Conservation (phyloP, 2,797 vertebrate genomes). For the Brachyrhaphis roseni region DNA sequence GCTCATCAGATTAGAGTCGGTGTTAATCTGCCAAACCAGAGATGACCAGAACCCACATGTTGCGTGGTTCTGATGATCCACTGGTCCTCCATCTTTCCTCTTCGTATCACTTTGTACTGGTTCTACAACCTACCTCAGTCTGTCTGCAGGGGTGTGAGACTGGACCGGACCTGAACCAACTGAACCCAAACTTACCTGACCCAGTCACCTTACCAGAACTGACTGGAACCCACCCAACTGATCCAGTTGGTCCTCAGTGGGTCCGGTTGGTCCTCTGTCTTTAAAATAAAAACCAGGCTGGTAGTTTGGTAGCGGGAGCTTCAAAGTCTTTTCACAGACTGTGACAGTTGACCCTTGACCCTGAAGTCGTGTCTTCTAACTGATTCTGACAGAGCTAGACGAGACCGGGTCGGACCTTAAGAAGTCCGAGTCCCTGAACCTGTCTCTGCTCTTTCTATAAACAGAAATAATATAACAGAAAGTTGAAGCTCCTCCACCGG, state of each 20-base stretch:
- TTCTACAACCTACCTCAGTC: not conserved
- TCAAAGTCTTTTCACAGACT: not conserved
- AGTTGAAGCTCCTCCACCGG: not conserved
- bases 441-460: too few species aligned
- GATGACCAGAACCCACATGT: not conserved
- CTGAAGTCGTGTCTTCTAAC: not conserved
- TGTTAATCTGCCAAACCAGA: slow-evolving; percentile 31
- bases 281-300: not conserved
- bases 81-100: not conserved
- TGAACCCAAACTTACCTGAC: not conserved
- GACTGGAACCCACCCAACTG: not conserved
- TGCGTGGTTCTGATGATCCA: not conserved
- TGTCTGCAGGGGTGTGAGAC: not conserved
- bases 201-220: not conserved
- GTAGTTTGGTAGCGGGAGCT: not conserved
- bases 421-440: not conserved
- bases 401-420: not conserved
- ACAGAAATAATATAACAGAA: not conserved
- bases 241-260: too few species aligned
- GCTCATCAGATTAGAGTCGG: slow-evolving; percentile 46
- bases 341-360: not conserved
- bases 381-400: not conserved
- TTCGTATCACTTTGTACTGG: not conserved
- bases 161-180: not conserved
- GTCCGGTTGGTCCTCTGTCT: not conserved